Conservation (phyloP, 1,140 invertebrate species). For the Meteorus sp. region DNA sequence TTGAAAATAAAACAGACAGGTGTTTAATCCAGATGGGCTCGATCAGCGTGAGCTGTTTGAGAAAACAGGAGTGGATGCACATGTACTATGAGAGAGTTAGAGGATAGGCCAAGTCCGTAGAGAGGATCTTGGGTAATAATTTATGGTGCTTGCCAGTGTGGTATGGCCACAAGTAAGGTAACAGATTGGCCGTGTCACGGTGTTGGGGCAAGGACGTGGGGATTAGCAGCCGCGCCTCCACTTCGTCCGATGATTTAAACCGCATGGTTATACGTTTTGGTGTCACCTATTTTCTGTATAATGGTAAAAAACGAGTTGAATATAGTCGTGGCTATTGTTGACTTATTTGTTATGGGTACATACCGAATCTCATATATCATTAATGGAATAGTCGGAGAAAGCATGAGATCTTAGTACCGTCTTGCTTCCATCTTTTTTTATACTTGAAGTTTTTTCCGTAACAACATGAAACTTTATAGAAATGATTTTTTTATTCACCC, state of each 20-base stretch:
- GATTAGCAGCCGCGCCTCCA: slow-evolving; percentile 26
- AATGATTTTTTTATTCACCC: background rate
- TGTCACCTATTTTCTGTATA: slow-evolving; percentile 5
- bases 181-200: slow-evolving; percentile 34
- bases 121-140: slow-evolving; percentile 26
- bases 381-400: too few species aligned
- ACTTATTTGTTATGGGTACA: too few species aligned
- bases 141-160: slow-evolving; percentile 30
- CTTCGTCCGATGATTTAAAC: slow-evolving; percentile 33
- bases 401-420: too few species aligned
- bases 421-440: background rate
- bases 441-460: background rate
- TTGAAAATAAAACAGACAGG: slow-evolving; percentile 1
- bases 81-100: background rate
- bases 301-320: too few species aligned
- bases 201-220: slow-evolving; percentile 30
- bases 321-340: too few species aligned
- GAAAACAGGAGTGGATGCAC: slow-evolving; percentile 1
- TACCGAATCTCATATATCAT: too few species aligned
- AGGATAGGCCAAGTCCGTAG: background rate
- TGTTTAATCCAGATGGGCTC: slow-evolving; percentile 12
- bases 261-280: slow-evolving; percentile 24
- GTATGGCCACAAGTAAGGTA: slow-evolving; percentile 33
- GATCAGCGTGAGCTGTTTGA: background rate
- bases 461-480: too few species aligned